These are phyloP conservation scores for Trinorchestia longiramus DNA, from an alignment of 1,140 invertebrate genomes.

Conservation along the genomic window DNA sequence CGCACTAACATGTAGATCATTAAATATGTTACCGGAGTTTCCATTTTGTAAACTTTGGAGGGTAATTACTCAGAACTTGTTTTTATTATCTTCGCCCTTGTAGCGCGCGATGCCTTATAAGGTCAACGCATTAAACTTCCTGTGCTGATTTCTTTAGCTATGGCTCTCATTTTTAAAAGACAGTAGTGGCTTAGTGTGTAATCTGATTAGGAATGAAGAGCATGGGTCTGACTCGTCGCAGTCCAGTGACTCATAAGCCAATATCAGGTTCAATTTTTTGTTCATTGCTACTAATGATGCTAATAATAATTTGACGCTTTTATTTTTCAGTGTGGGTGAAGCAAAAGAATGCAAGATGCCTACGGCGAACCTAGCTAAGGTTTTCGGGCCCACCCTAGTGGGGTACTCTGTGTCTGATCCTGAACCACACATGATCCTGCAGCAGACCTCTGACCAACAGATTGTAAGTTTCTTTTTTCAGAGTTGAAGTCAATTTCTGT, in stretches of 20 bases:
- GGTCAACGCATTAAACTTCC: background rate
- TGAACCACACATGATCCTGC: constrained; percentile 76
- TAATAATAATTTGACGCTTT: background rate
- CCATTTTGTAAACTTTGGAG: too few relatives aligned
- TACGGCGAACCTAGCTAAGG: constrained; percentile 80
- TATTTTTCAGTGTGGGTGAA: constrained; percentile 77
- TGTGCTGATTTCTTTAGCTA: background rate
- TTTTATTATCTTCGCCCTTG: too few relatives aligned
- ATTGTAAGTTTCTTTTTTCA: constrained; percentile 70
- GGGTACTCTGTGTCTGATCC: constrained; percentile 81
- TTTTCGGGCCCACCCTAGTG: constrained; percentile 88
- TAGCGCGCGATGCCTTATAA: too few relatives aligned
- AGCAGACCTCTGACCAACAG: constrained; percentile 76
- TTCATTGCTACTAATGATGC: background rate
- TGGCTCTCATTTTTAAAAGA: background rate
- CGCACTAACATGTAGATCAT: too few relatives aligned
- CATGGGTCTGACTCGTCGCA: background rate
- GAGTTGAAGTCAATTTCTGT: background rate
- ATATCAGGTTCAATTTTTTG: background rate
- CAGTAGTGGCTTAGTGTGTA: background rate
- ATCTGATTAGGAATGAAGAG: too few relatives aligned
- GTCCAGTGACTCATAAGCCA: background rate
- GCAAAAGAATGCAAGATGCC: constrained; percentile 84
- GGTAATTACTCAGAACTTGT: too few relatives aligned
- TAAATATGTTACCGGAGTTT: too few relatives aligned